phyloP scores from a whole-genome alignment of 2,113 vertebrate species.

The Ageneiosus marmoratus region DNA sequence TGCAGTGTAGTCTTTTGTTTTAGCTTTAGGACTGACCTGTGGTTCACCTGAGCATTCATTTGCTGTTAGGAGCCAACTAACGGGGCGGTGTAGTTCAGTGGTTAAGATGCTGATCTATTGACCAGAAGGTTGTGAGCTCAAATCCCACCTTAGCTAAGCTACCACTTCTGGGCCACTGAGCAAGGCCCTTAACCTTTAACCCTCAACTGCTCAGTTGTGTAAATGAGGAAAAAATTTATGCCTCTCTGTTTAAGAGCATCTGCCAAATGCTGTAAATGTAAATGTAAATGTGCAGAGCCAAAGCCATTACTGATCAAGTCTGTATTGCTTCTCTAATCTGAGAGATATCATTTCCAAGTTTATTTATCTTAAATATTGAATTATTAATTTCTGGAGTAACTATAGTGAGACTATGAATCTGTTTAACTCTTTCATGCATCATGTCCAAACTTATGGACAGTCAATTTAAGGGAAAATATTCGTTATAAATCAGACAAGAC shows the following conservation, averaged over 20 bases:
- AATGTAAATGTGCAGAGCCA: neutral
- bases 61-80: constrained; percentile 9
- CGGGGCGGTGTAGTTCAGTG: too few species aligned
- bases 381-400: neutral
- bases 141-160: too few species aligned
- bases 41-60: constrained; percentile 15
- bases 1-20: neutral
- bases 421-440: neutral
- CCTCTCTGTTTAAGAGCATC: too few species aligned
- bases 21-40: neutral
- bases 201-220: too few species aligned
- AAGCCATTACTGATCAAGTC: neutral
- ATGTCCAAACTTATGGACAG: neutral
- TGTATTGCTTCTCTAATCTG: neutral
- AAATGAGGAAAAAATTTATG: too few species aligned
- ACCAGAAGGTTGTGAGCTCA: too few species aligned
- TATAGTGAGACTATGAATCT: neutral
- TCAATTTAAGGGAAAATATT: neutral
- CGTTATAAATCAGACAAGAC: neutral
- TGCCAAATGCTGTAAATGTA: too few species aligned
- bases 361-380: neutral
- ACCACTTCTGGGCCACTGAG: too few species aligned
- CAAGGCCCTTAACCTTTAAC: too few species aligned
- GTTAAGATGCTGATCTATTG: too few species aligned
- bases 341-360: neutral